These are phyloP conservation scores for Callyntrura guangdongensis DNA, from an alignment of 2,888 invertebrate species.

Conservation along the genomic window DNA sequence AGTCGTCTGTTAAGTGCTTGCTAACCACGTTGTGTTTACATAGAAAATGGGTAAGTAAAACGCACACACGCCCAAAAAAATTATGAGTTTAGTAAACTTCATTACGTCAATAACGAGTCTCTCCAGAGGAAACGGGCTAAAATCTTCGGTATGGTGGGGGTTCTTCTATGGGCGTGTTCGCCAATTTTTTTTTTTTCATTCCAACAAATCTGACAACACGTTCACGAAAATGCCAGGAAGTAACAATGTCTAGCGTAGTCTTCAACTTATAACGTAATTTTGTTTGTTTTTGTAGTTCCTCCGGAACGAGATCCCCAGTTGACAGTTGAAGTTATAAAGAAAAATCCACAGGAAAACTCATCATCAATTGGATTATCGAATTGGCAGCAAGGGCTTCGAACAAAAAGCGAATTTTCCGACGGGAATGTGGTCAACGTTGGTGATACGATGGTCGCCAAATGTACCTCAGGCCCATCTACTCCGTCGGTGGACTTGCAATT, in stretches of 20 bases:
- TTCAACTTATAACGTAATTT: not conserved
- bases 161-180: slow-evolving; percentile 27
- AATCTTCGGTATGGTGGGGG: too few species aligned
- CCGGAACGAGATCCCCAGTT: slow-evolving; percentile 72
- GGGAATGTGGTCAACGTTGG: slow-evolving; percentile 49
- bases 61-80: slow-evolving; percentile 1
- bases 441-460: slow-evolving; percentile 76
- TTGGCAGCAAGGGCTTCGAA: slow-evolving; percentile 60
- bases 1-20: slow-evolving; percentile 51
- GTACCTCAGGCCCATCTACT: slow-evolving; percentile 80
- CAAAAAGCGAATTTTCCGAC: slow-evolving; percentile 28
- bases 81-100: not conserved
- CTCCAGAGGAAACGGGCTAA: not conserved
- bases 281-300: slow-evolving; percentile 75
- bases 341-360: slow-evolving; percentile 20
- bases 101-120: not conserved
- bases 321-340: slow-evolving; percentile 54
- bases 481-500: slow-evolving; percentile 82
- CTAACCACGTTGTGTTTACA: slow-evolving; percentile 15
- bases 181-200: not conserved
- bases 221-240: not conserved
- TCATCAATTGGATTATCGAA: slow-evolving; percentile 56
- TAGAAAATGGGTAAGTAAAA: not conserved
- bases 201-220: not conserved
- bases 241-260: not conserved